These are phyloP conservation scores for Eristalinus aeneus DNA, from an alignment of 2,888 invertebrate species.

Conservation along the genomic window DNA sequence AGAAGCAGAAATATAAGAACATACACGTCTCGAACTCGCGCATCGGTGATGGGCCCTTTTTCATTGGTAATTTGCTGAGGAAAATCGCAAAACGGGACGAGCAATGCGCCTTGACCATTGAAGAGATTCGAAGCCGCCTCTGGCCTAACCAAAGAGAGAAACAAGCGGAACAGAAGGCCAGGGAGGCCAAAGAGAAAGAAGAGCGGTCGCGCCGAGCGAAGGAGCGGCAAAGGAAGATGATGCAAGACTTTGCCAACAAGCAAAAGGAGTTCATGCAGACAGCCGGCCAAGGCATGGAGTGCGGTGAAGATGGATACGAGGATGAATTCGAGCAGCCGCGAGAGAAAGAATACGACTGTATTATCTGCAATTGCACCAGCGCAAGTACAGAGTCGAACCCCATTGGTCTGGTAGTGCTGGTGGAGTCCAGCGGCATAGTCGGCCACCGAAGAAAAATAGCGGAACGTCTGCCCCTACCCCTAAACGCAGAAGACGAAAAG, in stretches of 20 bases:
- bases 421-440: constrained; percentile 92
- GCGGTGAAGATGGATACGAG: constrained; percentile 82
- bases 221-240: constrained; percentile 94
- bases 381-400: constrained; percentile 91
- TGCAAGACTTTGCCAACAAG: constrained; percentile 95
- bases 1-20: constrained; percentile 73
- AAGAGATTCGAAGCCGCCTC: constrained; percentile 86
- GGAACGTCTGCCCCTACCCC: constrained; percentile 82
- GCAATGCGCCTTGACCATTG: constrained; percentile 86
- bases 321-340: constrained; percentile 83
- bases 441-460: constrained; percentile 85
- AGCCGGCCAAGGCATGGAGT: constrained; percentile 84
- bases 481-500: constrained; percentile 85
- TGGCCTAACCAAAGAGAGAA: constrained; percentile 92
- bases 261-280: constrained; percentile 95
- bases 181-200: constrained; percentile 87
- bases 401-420: constrained; percentile 93
- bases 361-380: constrained; percentile 95
- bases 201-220: constrained; percentile 91
- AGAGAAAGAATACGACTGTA: constrained; percentile 93
- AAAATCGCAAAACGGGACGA: constrained; percentile 88
- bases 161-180: constrained; percentile 87
- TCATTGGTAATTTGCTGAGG: constrained; percentile 90
- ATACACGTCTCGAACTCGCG: constrained; percentile 80
- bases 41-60: constrained; percentile 92